These are phyloP conservation scores for Papilio machaon DNA, from an alignment of 1,140 invertebrate species.

Conservation along the genomic window DNA sequence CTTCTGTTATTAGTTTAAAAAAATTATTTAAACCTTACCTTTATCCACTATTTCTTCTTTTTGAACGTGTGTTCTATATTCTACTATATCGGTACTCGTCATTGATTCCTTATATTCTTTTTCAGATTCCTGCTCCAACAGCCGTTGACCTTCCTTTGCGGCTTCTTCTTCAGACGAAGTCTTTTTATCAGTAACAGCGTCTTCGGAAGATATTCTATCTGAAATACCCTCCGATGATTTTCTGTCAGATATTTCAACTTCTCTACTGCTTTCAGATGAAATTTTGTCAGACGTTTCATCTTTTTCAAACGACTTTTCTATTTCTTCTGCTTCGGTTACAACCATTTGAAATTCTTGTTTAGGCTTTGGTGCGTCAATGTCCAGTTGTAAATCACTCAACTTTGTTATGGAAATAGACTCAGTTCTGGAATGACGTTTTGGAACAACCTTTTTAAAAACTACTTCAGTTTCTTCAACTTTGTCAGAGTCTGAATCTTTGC, in stretches of 20 bases:
- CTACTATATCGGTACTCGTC: slow-evolving; percentile 55
- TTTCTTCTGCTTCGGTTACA: slow-evolving; percentile 79
- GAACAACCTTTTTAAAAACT: slow-evolving; percentile 77
- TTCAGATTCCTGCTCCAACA: slow-evolving; percentile 44
- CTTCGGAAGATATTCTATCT: slow-evolving; percentile 80
- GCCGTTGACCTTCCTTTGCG: slow-evolving; percentile 52
- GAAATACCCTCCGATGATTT: slow-evolving; percentile 81
- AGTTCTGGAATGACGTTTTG: slow-evolving; percentile 78
- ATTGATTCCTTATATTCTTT: slow-evolving; percentile 45
- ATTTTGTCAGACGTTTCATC: slow-evolving; percentile 80
- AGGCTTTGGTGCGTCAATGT: slow-evolving; percentile 58
- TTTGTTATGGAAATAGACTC: slow-evolving; percentile 79
- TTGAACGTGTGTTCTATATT: slow-evolving; percentile 48
- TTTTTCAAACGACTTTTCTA: slow-evolving; percentile 73
- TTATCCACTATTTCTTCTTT: slow-evolving; percentile 57
- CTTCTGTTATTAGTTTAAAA: slow-evolving; percentile 9
- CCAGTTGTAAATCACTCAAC: slow-evolving; percentile 71
- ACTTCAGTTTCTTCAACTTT: slow-evolving; percentile 66
- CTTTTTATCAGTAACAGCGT: slow-evolving; percentile 79
- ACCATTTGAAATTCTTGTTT: slow-evolving; percentile 80
- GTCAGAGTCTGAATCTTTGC: slow-evolving; percentile 71
- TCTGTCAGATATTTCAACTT: slow-evolving; percentile 79
- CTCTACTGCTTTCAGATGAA: slow-evolving; percentile 80
- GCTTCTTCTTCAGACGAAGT: slow-evolving; percentile 76
- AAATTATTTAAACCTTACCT: slow-evolving; percentile 41